Evolutionary conservation across 2,113 vertebrate genomes (phyloP).

Genomic region (Paradisaea rubra): DNA sequence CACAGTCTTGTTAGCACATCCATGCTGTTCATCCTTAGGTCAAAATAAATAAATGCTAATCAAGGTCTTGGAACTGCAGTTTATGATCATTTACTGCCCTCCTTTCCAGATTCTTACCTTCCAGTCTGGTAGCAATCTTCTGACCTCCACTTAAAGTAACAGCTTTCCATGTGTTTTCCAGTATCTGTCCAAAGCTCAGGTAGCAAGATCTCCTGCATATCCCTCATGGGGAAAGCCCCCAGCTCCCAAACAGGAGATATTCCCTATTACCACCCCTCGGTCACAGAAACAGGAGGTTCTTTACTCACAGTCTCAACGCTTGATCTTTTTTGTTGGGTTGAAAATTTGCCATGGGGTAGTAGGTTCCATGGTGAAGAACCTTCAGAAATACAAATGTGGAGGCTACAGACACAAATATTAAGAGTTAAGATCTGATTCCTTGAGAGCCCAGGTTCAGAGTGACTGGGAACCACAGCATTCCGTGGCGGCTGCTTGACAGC

Average conservation of each 20-base stretch:
- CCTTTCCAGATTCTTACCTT: neutral
- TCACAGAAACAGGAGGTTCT: neutral
- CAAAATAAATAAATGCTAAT: neutral
- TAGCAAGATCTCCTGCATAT: neutral
- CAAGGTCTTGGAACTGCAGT: neutral
- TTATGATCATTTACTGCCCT: neutral
- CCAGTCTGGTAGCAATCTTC: neutral
- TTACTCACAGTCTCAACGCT: neutral
- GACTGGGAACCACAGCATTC: neutral
- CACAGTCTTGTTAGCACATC: neutral
- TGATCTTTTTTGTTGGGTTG: neutral
- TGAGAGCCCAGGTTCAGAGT: neutral
- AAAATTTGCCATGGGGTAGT: neutral
- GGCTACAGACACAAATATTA: neutral
- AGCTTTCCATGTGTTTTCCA: neutral
- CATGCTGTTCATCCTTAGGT: neutral
- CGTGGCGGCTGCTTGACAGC: accelerated
- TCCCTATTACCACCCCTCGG: accelerated
- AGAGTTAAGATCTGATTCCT: neutral
- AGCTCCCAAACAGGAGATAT: neutral
- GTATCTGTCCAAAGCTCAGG: neutral
- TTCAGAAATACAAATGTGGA: neutral
- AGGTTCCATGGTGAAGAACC: neutral
- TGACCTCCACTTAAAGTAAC: neutral
- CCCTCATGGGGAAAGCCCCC: neutral